These are phyloP conservation scores for Microcebus ravelobensis DNA, from an alignment of 2,113 vertebrate genomes.

Conservation along the genomic window DNA sequence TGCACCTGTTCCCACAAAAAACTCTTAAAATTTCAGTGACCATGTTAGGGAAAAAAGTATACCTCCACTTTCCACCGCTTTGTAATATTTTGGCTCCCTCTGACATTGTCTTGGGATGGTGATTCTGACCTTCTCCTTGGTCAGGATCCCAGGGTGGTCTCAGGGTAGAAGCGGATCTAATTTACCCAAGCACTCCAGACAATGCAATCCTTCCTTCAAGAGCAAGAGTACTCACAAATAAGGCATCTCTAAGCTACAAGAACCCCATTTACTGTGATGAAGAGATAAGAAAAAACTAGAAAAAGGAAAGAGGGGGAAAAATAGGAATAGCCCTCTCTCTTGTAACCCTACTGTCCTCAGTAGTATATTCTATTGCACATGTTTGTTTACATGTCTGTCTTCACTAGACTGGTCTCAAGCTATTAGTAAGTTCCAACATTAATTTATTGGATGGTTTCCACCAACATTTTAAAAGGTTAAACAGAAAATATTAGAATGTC, in stretches of 20 bases:
- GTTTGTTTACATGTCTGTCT: not conserved
- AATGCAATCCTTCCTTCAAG: not conserved
- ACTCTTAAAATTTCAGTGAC: not conserved
- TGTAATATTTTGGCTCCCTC: not conserved
- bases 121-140: not conserved
- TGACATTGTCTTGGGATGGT: not conserved
- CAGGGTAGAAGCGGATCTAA: not conserved
- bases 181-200: not conserved
- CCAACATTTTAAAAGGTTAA: not conserved
- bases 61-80: conserved; percentile 5
- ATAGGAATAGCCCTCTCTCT: not conserved
- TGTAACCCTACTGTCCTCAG: not conserved
- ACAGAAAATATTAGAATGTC: not conserved
- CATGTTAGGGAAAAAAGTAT: fast-evolving
- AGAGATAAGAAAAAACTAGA: not conserved
- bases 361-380: not conserved
- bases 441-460: not conserved
- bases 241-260: not conserved
- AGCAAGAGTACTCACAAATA: not conserved
- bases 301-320: not conserved
- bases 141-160: not conserved
- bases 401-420: not conserved
- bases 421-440: not conserved
- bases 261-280: not conserved
- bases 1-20: not conserved